phyloP scores from a whole-genome alignment of 2,113 vertebrate species.

The Rhombomys opimus region DNA sequence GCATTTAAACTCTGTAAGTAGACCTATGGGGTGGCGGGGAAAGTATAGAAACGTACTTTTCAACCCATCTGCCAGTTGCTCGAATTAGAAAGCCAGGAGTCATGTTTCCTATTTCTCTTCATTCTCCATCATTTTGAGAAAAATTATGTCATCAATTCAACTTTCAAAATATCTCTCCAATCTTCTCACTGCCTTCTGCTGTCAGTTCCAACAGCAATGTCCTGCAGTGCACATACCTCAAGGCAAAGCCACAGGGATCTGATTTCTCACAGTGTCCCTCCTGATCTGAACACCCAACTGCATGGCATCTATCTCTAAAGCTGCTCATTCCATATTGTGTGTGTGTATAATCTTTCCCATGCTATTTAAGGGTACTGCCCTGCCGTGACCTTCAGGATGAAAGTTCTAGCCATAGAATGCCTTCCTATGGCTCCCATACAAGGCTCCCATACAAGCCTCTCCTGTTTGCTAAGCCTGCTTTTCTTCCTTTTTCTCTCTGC shows the following conservation, averaged over 20 bases:
- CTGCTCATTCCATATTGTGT: not conserved
- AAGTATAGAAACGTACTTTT: not conserved
- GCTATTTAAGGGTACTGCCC: not conserved
- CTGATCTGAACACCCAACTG: not conserved
- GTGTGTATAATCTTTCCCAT: not conserved
- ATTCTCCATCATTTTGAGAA: not conserved
- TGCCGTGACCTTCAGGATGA: not conserved
- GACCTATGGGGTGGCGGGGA: not conserved
- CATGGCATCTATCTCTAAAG: not conserved
- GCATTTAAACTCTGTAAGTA: slow-evolving; percentile 1
- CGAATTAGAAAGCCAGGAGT: not conserved
- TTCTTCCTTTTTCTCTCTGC: not conserved
- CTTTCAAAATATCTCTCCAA: not conserved
- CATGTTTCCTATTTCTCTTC: not conserved
- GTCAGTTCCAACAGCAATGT: not conserved
- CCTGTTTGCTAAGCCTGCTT: not conserved
- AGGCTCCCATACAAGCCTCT: not conserved
- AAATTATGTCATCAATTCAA: not conserved
- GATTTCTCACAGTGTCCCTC: not conserved
- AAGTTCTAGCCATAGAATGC: not conserved
- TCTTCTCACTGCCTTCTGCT: not conserved
- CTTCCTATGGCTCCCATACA: not conserved
- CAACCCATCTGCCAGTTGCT: not conserved
- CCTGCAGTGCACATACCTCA: not conserved
- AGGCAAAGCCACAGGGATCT: not conserved